Evolutionary conservation across 2,113 vertebrate species (phyloP).

Genomic region (Hemichromis elongatus): DNA sequence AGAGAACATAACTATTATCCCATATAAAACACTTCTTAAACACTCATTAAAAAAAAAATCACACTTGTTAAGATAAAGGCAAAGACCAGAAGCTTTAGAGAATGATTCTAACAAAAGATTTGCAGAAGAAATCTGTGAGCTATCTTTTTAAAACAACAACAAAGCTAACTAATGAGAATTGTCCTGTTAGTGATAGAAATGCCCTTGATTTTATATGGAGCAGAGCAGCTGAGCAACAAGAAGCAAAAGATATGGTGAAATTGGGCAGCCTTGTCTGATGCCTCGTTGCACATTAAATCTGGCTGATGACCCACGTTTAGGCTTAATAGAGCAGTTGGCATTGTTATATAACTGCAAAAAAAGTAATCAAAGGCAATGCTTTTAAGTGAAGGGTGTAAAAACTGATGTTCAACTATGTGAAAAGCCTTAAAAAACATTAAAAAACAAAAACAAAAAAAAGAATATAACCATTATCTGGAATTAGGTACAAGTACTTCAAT

Average conservation of each 20-base stretch:
- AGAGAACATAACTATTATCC: neutral
- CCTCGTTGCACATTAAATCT: neutral
- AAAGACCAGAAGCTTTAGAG: neutral
- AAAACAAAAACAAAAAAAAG: accelerated
- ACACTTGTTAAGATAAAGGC: neutral
- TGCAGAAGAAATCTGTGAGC: neutral
- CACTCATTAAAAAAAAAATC: neutral
- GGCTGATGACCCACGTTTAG: neutral
- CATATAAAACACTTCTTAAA: neutral
- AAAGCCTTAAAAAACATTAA: accelerated
- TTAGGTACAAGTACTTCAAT: accelerated
- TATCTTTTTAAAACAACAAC: neutral
- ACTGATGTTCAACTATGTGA: neutral
- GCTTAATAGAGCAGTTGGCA: neutral
- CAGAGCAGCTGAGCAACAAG: neutral
- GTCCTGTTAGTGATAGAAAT: neutral
- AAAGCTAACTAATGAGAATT: neutral
- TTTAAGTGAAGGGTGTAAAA: neutral
- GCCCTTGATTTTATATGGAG: neutral
- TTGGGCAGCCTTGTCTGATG: neutral
- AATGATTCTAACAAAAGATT: neutral
- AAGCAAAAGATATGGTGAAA: neutral
- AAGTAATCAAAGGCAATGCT: neutral
- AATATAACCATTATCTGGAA: neutral
- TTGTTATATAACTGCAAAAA: neutral